Evolutionary conservation across 2,888 invertebrate genomes (phyloP).

Genomic region (Lomographa bimaculata): DNA sequence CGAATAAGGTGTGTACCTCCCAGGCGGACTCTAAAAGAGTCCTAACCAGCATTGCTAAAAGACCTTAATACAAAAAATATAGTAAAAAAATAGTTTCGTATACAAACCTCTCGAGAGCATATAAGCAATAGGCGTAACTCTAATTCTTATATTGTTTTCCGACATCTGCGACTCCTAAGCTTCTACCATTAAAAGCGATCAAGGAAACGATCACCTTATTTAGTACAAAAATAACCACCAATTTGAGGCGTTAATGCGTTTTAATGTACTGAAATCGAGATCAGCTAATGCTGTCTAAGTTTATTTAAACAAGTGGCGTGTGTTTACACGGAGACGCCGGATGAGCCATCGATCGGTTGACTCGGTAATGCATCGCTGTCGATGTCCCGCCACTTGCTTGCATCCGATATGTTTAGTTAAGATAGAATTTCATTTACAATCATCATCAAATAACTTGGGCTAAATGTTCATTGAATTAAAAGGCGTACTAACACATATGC

Average conservation of each 20-base stretch:
- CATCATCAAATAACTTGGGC: no score
- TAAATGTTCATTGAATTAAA: no score
- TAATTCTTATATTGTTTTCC: no score
- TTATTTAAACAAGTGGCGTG: conserved; percentile 82
- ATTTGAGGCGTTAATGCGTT: conserved; percentile 79
- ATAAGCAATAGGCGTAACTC: no score
- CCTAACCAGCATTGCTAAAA: no score
- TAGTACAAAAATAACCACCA: conserved; percentile 70
- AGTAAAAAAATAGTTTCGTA: no score
- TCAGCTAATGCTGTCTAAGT: conserved; percentile 76
- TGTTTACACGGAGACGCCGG: conserved; percentile 77
- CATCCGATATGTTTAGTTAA: conserved; percentile 36
- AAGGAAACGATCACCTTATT: conserved; percentile 49
- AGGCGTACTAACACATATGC: no score
- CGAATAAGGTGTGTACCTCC: no score
- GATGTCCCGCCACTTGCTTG: conserved; percentile 57
- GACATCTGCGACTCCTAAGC: no score
- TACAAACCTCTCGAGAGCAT: no score
- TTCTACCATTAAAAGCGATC: conserved; percentile 32
- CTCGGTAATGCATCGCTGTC: conserved; percentile 76
- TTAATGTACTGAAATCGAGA: conserved; percentile 82
- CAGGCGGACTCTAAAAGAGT: no score
- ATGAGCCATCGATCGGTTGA: conserved; percentile 80
- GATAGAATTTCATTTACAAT: conserved; percentile 20
- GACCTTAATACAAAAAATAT: no score